These are phyloP conservation scores for Lichenostomus cassidix DNA, from an alignment of 2,113 vertebrate genomes.

Conservation along the genomic window DNA sequence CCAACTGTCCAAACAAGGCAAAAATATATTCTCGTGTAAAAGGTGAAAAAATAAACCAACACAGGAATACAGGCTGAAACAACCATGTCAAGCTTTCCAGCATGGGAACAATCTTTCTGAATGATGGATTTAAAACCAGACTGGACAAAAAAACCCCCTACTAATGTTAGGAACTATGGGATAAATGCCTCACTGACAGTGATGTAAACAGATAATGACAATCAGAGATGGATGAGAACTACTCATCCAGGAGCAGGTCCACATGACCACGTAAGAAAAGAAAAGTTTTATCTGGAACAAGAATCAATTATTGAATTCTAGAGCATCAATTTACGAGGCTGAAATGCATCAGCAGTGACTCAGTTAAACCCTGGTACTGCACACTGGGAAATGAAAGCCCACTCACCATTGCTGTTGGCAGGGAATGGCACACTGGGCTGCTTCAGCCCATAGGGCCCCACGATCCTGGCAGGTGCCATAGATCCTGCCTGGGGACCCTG, in stretches of 20 bases:
- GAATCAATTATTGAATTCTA: neutral
- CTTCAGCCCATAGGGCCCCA: conserved; percentile 77
- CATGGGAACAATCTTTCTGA: neutral
- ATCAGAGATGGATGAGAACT: neutral
- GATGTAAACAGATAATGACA: neutral
- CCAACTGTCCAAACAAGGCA: neutral
- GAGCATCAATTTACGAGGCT: neutral
- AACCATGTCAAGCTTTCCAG: neutral
- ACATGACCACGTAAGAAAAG: fast-evolving
- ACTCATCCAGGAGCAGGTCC: neutral
- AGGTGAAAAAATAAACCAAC: neutral
- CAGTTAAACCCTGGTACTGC: neutral
- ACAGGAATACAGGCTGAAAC: neutral
- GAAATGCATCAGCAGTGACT: neutral
- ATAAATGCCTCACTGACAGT: neutral
- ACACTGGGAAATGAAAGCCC: neutral
- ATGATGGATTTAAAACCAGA: neutral
- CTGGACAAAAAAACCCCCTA: neutral
- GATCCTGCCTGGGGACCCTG: conserved; percentile 73
- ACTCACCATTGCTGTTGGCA: conserved; percentile 84
- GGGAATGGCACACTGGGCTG: conserved; percentile 80
- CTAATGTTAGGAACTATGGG: neutral
- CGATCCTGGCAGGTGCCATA: conserved; percentile 68
- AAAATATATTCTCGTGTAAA: neutral
- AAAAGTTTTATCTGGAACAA: neutral